A percentile compares a stretch with the other conserved stretches of the same genome.
These are phyloP conservation scores for Vicugna pacos DNA, from an alignment of 2,113 vertebrate genomes.

Conservation along the genomic window DNA sequence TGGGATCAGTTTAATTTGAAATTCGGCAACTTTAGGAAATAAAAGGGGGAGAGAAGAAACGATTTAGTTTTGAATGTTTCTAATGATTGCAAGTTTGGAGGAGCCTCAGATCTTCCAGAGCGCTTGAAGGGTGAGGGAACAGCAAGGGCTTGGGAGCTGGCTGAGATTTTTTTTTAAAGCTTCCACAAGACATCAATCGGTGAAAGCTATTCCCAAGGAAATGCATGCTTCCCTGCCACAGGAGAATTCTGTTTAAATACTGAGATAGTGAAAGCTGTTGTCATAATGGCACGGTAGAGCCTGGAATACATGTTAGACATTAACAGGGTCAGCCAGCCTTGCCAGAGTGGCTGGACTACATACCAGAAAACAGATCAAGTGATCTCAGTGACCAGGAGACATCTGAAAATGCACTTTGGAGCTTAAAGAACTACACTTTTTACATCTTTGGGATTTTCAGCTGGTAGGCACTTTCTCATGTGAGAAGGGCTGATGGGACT, in stretches of 20 bases:
- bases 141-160: neutral
- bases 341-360: neutral
- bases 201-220: neutral
- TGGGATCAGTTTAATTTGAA: constrained; percentile 17
- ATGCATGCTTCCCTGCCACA: neutral
- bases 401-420: neutral
- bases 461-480: neutral
- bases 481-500: neutral
- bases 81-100: neutral
- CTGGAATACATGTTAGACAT: neutral
- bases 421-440: neutral
- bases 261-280: neutral
- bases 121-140: neutral
- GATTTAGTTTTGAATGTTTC: constrained; percentile 48
- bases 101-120: neutral
- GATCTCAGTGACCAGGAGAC: neutral
- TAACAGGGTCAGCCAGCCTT: neutral
- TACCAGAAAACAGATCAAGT: neutral
- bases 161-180: neutral
- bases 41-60: neutral
- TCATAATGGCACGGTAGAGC: neutral
- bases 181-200: neutral
- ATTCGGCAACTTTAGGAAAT: constrained; percentile 24
- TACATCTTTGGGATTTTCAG: neutral
- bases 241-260: neutral